phyloP scores from a whole-genome alignment of 2,888 invertebrate species.

The Julus scandinavius region DNA sequence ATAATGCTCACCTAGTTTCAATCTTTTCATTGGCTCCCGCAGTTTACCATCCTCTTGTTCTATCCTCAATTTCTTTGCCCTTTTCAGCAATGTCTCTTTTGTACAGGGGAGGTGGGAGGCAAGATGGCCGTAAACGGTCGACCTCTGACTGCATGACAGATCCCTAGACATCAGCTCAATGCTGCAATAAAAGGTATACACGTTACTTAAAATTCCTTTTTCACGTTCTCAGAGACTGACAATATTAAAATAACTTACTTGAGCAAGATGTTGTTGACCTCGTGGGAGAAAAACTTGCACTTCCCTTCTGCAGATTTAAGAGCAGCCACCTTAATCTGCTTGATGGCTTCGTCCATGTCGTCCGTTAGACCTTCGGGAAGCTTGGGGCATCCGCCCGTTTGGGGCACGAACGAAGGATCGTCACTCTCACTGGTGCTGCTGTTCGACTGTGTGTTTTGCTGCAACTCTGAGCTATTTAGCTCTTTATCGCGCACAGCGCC shows the following conservation, averaged over 20 bases:
- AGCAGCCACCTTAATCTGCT: conserved; percentile 67
- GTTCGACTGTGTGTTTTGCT: conserved; percentile 38
- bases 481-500: conserved; percentile 57
- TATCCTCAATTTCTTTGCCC: conserved; percentile 71
- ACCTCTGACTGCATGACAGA: conserved; percentile 65
- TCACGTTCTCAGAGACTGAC: background rate
- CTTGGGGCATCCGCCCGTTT: conserved; percentile 61
- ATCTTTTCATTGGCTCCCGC: conserved; percentile 66
- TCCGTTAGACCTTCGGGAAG: conserved; percentile 68
- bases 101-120: conserved; percentile 71
- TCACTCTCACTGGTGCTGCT: conserved; percentile 60
- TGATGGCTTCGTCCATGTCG: conserved; percentile 67
- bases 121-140: conserved; percentile 69
- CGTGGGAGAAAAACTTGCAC: conserved; percentile 69
- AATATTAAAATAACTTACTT: conserved; percentile 65
- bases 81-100: conserved; percentile 71
- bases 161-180: conserved; percentile 66
- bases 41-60: conserved; percentile 69
- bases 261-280: conserved; percentile 69
- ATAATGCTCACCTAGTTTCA: conserved; percentile 68
- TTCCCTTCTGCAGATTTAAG: conserved; percentile 68
- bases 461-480: conserved; percentile 51
- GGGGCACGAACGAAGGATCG: conserved; percentile 48
- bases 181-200: conserved; percentile 61
- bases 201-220: background rate